A percentile compares a stretch with the other conserved stretches of the same genome.
These are phyloP conservation scores for Drosophila limbata DNA, from an alignment of 2,888 invertebrate genomes.

Conservation along the genomic window DNA sequence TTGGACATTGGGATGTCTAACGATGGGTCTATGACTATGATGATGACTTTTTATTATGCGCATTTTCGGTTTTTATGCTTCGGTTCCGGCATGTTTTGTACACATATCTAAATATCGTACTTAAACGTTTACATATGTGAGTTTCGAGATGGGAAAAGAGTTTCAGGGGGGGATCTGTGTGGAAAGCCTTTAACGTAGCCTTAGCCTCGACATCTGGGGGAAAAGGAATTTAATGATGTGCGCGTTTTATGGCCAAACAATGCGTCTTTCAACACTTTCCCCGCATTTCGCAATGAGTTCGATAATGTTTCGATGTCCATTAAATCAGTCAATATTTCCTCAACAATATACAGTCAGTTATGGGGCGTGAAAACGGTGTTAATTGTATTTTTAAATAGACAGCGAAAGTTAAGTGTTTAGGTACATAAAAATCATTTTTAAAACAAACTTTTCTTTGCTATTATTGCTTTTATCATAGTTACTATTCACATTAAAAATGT, in stretches of 20 bases:
- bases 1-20: conserved; percentile 4
- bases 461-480: no score
- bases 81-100: conserved; percentile 76
- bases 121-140: conserved; percentile 75
- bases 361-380: conserved; percentile 34
- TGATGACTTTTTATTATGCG: conserved; percentile 77
- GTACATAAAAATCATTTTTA: neutral
- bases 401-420: conserved; percentile 13
- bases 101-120: conserved; percentile 78
- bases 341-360: conserved; percentile 36
- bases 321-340: conserved; percentile 68
- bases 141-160: conserved; percentile 19
- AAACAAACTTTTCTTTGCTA: no score
- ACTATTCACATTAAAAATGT: no score
- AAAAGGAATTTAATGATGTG: conserved; percentile 69
- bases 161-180: conserved; percentile 25
- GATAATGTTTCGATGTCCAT: conserved; percentile 73
- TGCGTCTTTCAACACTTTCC: conserved; percentile 62
- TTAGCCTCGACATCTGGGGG: neutral
- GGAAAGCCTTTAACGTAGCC: conserved; percentile 20
- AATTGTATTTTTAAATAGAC: conserved; percentile 22
- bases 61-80: conserved; percentile 76
- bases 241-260: conserved; percentile 71
- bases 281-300: conserved; percentile 64
- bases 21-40: conserved; percentile 49